Percentiles rank a stretch among this genome's conserved stretches.
phyloP scores from a whole-genome alignment of 2,113 vertebrate species.

The Zosterops hypoxanthus region DNA sequence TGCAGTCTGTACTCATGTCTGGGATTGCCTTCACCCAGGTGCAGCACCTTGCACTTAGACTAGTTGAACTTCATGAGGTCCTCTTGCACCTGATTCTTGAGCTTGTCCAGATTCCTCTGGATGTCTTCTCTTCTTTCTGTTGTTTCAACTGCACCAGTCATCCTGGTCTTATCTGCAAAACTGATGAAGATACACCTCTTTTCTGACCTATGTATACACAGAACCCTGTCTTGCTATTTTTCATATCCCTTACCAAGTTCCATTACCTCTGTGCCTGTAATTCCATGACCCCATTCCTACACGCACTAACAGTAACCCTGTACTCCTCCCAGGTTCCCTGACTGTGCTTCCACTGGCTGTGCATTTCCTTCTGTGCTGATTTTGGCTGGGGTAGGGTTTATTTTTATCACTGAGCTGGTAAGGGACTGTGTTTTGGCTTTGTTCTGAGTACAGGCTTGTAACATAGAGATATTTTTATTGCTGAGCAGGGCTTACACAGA shows the following conservation, averaged over 20 bases:
- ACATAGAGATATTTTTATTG: not conserved
- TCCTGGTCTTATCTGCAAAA: not conserved
- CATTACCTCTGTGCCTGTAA: fast-evolving
- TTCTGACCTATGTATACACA: not conserved
- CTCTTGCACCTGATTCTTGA: not conserved
- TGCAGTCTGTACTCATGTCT: not conserved
- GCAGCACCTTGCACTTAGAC: not conserved
- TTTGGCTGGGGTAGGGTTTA: not conserved
- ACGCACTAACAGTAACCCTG: too few relatives aligned
- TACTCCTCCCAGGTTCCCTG: not conserved
- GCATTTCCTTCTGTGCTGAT: not conserved
- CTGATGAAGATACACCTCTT: not conserved
- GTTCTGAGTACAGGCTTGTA: not conserved
- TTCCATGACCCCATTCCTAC: not conserved
- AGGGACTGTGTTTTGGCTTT: not conserved
- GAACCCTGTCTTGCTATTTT: not conserved
- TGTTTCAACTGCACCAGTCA: not conserved
- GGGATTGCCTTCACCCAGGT: not conserved
- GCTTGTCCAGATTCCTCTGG: not conserved
- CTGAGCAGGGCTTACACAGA: not conserved
- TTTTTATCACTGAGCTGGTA: not conserved
- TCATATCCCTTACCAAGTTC: not conserved
- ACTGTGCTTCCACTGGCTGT: not conserved
- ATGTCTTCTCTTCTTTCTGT: not conserved
- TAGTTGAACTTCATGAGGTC: not conserved